Conservation (phyloP, 2,797 vertebrate species). For the Vespertilio murinus region DNA sequence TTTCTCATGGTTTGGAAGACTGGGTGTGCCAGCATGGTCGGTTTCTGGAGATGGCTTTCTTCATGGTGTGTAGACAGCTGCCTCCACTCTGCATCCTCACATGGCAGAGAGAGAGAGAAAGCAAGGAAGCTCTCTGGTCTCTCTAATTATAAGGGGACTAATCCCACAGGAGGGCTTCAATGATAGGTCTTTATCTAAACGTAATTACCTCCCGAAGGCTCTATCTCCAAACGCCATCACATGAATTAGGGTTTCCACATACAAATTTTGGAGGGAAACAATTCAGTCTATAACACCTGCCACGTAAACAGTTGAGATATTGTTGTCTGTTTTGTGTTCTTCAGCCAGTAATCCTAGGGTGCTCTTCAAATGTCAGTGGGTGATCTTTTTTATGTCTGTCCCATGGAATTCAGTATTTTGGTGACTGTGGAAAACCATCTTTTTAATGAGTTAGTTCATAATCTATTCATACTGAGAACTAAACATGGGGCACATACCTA, state of each 20-base stretch:
- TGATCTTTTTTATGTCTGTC: neutral
- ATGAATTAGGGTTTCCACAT: neutral
- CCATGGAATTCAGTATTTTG: neutral
- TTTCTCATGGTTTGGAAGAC: neutral
- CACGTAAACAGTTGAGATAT: neutral
- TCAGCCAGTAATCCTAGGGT: neutral
- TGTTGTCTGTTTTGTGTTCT: neutral
- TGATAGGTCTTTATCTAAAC: neutral
- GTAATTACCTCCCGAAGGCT: neutral
- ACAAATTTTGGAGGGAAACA: neutral
- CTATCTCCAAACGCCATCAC: neutral
- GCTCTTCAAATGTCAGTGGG: neutral
- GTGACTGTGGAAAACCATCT: neutral
- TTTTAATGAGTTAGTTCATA: neutral
- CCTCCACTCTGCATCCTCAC: neutral
- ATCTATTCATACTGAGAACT: neutral
- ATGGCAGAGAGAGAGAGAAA: neutral
- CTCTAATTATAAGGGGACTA: neutral
- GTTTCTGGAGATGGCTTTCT: neutral
- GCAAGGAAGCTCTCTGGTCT: neutral
- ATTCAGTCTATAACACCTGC: neutral
- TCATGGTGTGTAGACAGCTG: neutral
- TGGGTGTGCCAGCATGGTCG: neutral
- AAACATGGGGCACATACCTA: neutral
- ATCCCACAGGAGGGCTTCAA: neutral